Evolutionary conservation across 2,113 vertebrate genomes (phyloP).

Genomic region (Vulpes ferrilata): DNA sequence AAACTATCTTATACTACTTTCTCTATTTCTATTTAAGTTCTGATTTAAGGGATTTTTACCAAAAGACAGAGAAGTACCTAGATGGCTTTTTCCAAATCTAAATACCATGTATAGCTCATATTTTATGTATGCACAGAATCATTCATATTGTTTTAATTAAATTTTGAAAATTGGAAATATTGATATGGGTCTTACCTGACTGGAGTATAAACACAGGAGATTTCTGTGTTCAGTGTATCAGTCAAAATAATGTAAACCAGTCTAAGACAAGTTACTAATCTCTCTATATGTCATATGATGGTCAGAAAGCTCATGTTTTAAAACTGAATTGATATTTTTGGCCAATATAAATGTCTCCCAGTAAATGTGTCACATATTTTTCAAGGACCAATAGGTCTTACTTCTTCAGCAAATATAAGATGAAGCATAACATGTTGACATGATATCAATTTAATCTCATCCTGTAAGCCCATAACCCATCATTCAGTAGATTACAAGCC

Average conservation of each 20-base stretch:
- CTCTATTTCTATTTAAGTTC: background rate
- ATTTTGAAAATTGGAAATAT: background rate
- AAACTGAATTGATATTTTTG: background rate
- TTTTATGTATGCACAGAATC: background rate
- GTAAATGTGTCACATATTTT: background rate
- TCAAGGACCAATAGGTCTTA: background rate
- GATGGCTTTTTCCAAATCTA: background rate
- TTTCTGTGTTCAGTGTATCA: background rate
- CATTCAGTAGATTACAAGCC: background rate
- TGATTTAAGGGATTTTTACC: background rate
- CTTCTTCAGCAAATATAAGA: background rate
- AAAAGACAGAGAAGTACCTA: background rate
- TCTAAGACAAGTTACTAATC: constrained; percentile 12
- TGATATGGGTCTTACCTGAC: background rate
- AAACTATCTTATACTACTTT: accelerated
- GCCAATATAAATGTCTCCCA: constrained; percentile 38
- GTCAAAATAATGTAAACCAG: background rate
- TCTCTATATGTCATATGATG: background rate
- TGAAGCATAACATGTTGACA: constrained; percentile 1
- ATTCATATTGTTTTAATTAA: background rate
- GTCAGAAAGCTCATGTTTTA: constrained; percentile 11
- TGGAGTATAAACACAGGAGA: background rate
- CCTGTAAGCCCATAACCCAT: background rate
- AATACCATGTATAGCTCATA: background rate
- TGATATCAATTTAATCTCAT: background rate